Evolutionary conservation across 2,888 invertebrate species (phyloP).

Genomic region (Odontocerum albicorne): DNA sequence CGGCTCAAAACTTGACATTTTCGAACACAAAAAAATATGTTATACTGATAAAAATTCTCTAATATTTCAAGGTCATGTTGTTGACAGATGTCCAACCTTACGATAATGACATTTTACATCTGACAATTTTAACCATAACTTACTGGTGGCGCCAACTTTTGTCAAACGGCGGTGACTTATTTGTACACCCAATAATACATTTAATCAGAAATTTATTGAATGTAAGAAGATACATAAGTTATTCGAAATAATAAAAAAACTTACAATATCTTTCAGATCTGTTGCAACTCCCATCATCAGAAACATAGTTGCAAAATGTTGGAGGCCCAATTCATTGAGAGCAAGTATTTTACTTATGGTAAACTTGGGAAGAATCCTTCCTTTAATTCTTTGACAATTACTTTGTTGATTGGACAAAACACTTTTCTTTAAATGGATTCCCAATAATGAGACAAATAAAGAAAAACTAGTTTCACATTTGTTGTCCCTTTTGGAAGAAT

Average conservation of each 20-base stretch:
- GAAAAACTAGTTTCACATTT: constrained; percentile 40
- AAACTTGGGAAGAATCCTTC: constrained; percentile 62
- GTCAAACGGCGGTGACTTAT: too few relatives aligned
- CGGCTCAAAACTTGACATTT: too few relatives aligned
- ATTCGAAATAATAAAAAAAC: constrained; percentile 31
- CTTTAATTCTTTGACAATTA: constrained; percentile 36
- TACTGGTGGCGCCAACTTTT: too few relatives aligned
- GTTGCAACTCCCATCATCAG: constrained; percentile 48
- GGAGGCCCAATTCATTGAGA: constrained; percentile 57
- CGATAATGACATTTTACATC: too few relatives aligned
- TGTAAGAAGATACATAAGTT: neutral
- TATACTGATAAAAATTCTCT: too few relatives aligned
- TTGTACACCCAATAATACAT: too few relatives aligned
- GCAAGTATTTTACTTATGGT: constrained; percentile 57
- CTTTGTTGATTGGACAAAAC: constrained; percentile 27
- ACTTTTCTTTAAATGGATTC: constrained; percentile 34
- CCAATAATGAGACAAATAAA: constrained; percentile 37
- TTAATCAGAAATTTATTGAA: neutral
- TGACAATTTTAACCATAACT: too few relatives aligned
- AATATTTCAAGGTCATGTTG: too few relatives aligned
- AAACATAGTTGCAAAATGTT: constrained; percentile 55
- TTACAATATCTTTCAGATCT: constrained; percentile 48
- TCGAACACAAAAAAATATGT: too few relatives aligned
- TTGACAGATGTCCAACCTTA: too few relatives aligned
- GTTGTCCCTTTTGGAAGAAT: constrained; percentile 15